Base-by-base conservation (phyloP, 2,797 vertebrate genomes). In the Brachyrhaphis roseni region DNA sequence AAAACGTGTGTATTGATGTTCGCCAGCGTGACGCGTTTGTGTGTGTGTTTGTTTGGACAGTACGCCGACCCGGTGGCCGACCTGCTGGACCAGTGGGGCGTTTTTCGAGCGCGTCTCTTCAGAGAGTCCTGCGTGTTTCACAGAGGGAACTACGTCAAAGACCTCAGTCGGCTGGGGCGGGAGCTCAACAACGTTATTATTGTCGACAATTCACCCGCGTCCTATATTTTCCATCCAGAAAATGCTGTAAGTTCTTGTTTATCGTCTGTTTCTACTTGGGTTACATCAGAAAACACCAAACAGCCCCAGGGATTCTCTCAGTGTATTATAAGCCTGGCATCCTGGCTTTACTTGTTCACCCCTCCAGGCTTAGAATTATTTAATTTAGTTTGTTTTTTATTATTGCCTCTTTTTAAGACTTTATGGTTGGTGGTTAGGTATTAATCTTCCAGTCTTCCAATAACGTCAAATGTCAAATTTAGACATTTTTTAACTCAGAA, bases 161-260 rank as follows among this genome's bases (percentile, higher is more conserved):
- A 99, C 93, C 96, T 99, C 81, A 99, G 98, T 85, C 97, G 97
- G 70, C 96, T 99, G 46, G 98, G 98, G 45, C 96, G 98, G 91
- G 98, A 99, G 90, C 97, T 99, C 95, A 96, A 91, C 94, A 98
- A 97, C 84, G 98, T 99, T 86, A 97, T 99, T 90, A 99, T 99
- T 20, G 95, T 99, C 13, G 98, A 99, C 94, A 99, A 99, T 89
- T 99, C 98, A 20, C 98, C 98, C 1, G 98, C 98, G 83, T 99
- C 98, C 8, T 99, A 99, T 92, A 98, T 98, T 96, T 99, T 99
- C 95, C 98, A 99, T 85, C 98, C 98, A 5, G 98, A 99, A 95
- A 99, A 99, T 83, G 98, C 98, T 94, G 98, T 99, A 83, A 97
- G 97, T 97, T 68, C 8, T 28, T 20, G 13, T 36, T 74, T 18